Evolutionary conservation across 2,797 vertebrate genomes (phyloP).

Genomic region (Chaunax sp.): DNA sequence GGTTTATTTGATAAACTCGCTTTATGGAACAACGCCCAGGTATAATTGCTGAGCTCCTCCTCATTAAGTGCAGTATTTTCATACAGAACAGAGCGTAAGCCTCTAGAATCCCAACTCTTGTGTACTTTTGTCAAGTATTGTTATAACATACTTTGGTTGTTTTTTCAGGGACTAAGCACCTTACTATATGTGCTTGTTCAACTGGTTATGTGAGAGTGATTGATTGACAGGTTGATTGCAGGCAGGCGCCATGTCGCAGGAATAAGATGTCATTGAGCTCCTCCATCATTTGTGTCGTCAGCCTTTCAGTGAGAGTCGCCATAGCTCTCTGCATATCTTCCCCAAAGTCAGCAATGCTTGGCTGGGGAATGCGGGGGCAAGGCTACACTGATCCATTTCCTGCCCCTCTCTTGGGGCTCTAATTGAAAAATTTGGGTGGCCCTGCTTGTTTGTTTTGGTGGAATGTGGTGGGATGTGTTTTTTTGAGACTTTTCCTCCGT

Average conservation of each 20-base stretch:
- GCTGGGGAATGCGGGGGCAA: constrained; percentile 77
- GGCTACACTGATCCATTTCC: constrained; percentile 87
- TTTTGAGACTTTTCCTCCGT: constrained; percentile 91
- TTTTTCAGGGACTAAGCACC: constrained; percentile 9
- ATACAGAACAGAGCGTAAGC: constrained; percentile 46
- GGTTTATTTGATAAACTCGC: no score
- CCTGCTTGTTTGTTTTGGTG: constrained; percentile 97
- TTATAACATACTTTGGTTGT: constrained; percentile 32
- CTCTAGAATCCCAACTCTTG: constrained; percentile 37
- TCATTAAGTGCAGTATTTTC: constrained; percentile 60
- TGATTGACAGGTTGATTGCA: constrained; percentile 66
- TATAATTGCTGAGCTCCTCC: constrained; percentile 17
- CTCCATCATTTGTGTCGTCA: constrained; percentile 85
- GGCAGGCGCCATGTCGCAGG: constrained; percentile 76
- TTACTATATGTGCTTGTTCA: constrained; percentile 39
- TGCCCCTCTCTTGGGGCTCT: constrained; percentile 88
- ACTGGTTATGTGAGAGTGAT: constrained; percentile 41
- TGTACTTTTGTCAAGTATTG: constrained; percentile 55
- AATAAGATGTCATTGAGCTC: constrained; percentile 79
- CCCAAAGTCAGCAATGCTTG: constrained; percentile 81
- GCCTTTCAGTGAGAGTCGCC: constrained; percentile 45
- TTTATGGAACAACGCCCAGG: neutral
- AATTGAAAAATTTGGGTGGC: constrained; percentile 99
- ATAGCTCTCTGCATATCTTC: constrained; percentile 62
- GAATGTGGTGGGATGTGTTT: constrained; percentile 92